Base-by-base conservation (phyloP, 2,888 invertebrate genomes). In the Latheticus oryzae region DNA sequence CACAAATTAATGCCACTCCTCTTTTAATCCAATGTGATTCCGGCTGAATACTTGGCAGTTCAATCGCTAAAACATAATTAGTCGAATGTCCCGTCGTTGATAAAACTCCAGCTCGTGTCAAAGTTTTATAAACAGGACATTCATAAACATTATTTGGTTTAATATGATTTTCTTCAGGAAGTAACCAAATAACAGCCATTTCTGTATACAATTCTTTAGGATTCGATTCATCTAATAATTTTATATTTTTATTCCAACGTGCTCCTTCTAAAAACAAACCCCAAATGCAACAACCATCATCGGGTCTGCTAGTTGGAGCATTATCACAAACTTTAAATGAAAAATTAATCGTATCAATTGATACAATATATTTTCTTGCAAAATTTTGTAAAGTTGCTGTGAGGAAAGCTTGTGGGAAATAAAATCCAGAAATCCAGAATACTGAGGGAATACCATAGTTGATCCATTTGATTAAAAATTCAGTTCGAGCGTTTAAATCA, bases 371-470 rank as follows among this genome's bases (percentile, higher is more conserved):
- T 73, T 87, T 90, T 64, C 92, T 81, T 1, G 92, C 92, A 76
- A 84, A 91, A 79, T 93, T 92, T 80, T 93, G 93, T 69, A 91
- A 80, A 0, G 89, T 89, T 11, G 90, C 92, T 0, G 92, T 92
- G 62, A 93, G 81, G 79, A 93, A 91, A 1, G 91, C 91, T 75
- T 93, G 92, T 0, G 92, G 91, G 79, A 92, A 93, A 79, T 87
- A 93, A 77, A 93, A 91, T 0, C 91, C 92, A 0, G 91, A 90
- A 63, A 93, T 87, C 92, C 92, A 93, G 79, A 91, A 92, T 40
- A 86, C 84, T 17, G 83, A 76, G 0, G 92, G 92, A 60, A 90
- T 88, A 4, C 89, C 90, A 0, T 75, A 51, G 8, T 83, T 79
- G 3, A 84, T 82, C 92, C 92, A 93, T 24, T 79, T 76, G 35